phyloP scores from a whole-genome alignment of 2,113 vertebrate species.

The Micronycteris hirsuta region DNA sequence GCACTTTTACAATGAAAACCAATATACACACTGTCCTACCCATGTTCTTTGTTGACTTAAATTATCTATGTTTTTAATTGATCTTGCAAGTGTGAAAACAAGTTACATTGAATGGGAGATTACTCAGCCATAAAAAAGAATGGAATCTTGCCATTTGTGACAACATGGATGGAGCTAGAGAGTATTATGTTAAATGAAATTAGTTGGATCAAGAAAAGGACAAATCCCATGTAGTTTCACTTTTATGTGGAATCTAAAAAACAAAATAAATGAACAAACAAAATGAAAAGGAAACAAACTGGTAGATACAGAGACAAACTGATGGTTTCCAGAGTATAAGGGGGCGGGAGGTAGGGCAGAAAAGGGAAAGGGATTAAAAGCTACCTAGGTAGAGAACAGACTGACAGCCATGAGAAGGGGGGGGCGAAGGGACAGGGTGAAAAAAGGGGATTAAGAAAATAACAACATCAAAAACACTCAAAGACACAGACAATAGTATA shows the following conservation, averaged over 20 bases:
- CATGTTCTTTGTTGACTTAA: not conserved
- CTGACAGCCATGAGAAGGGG: too few relatives aligned
- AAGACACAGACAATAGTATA: too few relatives aligned
- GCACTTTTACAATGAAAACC: not conserved
- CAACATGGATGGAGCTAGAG: not conserved
- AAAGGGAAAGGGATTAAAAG: not conserved
- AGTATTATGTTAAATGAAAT: not conserved
- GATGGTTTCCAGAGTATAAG: not conserved
- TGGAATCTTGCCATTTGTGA: not conserved
- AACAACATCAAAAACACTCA: too few relatives aligned
- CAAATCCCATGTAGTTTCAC: not conserved
- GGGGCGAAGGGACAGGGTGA: too few relatives aligned
- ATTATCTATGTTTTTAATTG: not conserved
- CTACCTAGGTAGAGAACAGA: not conserved
- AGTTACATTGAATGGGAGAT: not conserved
- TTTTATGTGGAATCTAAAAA: not conserved
- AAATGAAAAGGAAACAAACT: not conserved
- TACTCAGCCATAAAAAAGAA: not conserved
- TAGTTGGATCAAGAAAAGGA: not conserved
- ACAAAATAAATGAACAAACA: not conserved
- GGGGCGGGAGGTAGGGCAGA: not conserved
- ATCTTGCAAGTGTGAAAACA: slow-evolving; percentile 13
- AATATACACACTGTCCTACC: not conserved
- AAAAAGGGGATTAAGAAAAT: too few relatives aligned
- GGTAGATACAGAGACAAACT: not conserved